Base-by-base conservation (phyloP, 2,113 vertebrate genomes). In the Tragelaphus scriptus region DNA sequence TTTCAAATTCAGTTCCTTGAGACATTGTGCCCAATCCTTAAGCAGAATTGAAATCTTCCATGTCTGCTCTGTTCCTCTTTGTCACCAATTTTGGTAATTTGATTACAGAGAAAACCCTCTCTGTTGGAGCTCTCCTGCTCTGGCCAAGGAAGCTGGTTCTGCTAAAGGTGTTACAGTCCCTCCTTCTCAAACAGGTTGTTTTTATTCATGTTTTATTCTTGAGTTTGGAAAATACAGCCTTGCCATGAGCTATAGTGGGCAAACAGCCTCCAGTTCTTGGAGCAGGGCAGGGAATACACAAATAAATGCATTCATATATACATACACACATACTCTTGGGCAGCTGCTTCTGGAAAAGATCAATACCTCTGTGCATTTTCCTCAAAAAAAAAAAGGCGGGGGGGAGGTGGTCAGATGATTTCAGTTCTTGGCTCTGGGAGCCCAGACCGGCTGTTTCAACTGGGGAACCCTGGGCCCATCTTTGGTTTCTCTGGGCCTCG, bases 1-100 rank as follows among this genome's bases (percentile, higher is more conserved):
- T 96, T 97, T 88, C 96, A 97, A 53, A 97, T 92, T 82, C 97
- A 65, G 90, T 96, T 95, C 82, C 95, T 96, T 96, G 85, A 96
- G 94, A 95, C 11, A 16, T 15, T 49, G 82, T 89, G 94, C 95
- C 96, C 97, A 91, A 75, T 59, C 63, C 75, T 96, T 94, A 82
- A 97, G 92, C 85, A 94, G 94, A 95, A 97, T 2, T 63, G 92
- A 92, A 96, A 63, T 92, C 88, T 96, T 85, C 81, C 85, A 89
- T 95, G 94, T 95, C 97, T 98, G 97, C 47, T 92, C 87, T 68
- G 49, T 85, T 96, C 77, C 81, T 95, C 53, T 86, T 49, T 86
- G 44, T 93, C 98, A 94, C 96, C 92, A 68, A 84, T 96, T 96
- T 97, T 88, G 97, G 96, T 96, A 77, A 94, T 88, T 95, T 81